phyloP scores from a whole-genome alignment of 2,888 invertebrate species.

The Cephalotes varians region DNA sequence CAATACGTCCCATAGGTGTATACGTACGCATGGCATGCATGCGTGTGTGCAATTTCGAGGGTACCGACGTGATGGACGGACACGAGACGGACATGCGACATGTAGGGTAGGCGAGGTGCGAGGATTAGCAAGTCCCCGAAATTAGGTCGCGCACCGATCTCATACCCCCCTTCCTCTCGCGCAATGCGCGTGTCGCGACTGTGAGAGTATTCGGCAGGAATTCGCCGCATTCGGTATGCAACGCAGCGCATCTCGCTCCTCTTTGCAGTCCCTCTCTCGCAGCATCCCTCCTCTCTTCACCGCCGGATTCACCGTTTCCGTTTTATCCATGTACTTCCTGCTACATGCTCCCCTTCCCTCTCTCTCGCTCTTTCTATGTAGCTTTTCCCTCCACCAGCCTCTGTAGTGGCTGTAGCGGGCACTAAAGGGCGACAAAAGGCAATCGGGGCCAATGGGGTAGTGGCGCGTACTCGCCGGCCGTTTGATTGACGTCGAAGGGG shows the following conservation, averaged over 20 bases:
- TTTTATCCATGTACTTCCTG: constrained; percentile 33
- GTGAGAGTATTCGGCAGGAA: constrained; percentile 73
- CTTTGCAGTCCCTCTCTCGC: constrained; percentile 58
- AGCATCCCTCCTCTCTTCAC: constrained; percentile 42
- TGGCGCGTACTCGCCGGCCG: constrained; percentile 78
- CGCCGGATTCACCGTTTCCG: constrained; percentile 32
- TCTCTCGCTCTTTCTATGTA: constrained; percentile 16
- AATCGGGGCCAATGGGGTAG: constrained; percentile 83
- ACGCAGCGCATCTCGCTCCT: constrained; percentile 32
- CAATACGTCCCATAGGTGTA: not conserved
- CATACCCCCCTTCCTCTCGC: not conserved
- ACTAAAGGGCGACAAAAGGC: constrained; percentile 80
- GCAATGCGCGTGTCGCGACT: constrained; percentile 67
- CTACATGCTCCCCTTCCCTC: not conserved
- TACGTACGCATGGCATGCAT: not conserved
- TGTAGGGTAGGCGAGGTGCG: constrained; percentile 10
- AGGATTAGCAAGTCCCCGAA: constrained; percentile 59
- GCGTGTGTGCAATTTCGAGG: constrained; percentile 36
- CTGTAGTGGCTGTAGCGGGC: constrained; percentile 60
- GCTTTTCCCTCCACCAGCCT: constrained; percentile 38
- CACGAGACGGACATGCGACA: constrained; percentile 52
- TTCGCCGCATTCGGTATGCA: constrained; percentile 74
- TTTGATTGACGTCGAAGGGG: constrained; percentile 83
- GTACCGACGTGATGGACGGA: constrained; percentile 25
- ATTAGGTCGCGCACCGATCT: constrained; percentile 71